Evolutionary conservation across 2,113 vertebrate species (phyloP).

Genomic region (Rissa tridactyla): DNA sequence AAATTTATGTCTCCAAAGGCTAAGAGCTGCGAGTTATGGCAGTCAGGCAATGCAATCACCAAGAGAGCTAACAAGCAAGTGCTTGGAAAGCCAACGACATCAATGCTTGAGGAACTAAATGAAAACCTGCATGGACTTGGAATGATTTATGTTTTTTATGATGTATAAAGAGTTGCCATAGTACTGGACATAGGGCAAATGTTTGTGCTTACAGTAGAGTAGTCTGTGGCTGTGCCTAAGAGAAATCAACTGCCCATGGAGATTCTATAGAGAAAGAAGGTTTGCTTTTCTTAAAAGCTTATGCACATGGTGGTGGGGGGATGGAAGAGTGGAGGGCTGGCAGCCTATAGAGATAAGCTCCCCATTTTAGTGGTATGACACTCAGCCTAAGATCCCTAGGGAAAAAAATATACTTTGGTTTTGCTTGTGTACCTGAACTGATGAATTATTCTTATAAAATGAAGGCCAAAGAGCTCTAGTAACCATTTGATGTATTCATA

Average conservation of each 20-base stretch:
- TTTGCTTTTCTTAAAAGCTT: background rate
- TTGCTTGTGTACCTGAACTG: background rate
- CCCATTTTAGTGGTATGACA: background rate
- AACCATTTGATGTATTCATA: background rate
- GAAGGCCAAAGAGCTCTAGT: background rate
- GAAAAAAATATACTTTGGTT: background rate
- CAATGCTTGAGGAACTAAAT: background rate
- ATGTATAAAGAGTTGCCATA: background rate
- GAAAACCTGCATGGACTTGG: background rate
- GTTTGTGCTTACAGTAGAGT: background rate
- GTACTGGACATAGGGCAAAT: background rate
- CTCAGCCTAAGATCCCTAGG: background rate
- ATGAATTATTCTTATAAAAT: background rate
- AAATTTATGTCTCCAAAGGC: background rate
- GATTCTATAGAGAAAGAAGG: background rate
- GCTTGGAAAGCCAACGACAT: background rate
- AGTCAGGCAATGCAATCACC: background rate
- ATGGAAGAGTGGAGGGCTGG: too few relatives aligned
- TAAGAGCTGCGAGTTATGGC: background rate
- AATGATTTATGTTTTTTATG: background rate
- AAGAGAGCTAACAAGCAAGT: background rate
- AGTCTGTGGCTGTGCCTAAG: background rate
- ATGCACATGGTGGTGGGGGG: too few relatives aligned
- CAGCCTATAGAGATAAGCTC: background rate
- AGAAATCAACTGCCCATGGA: background rate